Evolutionary conservation across 2,888 invertebrate species (phyloP).

Genomic region (Axea sp.): DNA sequence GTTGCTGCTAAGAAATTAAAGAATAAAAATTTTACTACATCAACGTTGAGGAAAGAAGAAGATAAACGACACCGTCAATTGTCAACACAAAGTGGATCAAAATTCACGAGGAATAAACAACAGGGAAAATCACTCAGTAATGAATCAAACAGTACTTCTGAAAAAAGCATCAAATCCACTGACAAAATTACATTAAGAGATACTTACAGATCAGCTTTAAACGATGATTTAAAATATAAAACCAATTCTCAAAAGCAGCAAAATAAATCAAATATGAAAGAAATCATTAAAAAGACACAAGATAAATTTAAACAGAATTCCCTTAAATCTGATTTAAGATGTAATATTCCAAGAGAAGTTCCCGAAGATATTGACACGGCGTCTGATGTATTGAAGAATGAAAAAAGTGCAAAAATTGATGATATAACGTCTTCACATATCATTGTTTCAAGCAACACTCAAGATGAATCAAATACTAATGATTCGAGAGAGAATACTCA

Average conservation of each 20-base stretch:
- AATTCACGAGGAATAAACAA: conserved; percentile 67
- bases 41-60: conserved; percentile 72
- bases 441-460: conserved; percentile 28
- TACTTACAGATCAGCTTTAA: conserved; percentile 64
- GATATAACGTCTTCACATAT: conserved; percentile 54
- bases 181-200: conserved; percentile 70
- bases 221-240: conserved; percentile 70
- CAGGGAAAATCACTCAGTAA: conserved; percentile 69
- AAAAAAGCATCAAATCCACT: conserved; percentile 62
- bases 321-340: conserved; percentile 67
- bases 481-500: conserved; percentile 63
- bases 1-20: conserved; percentile 67
- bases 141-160: conserved; percentile 68
- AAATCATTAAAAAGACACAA: conserved; percentile 64
- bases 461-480: conserved; percentile 46
- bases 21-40: conserved; percentile 69
- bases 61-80: conserved; percentile 69
- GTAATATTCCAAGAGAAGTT: conserved; percentile 66
- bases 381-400: conserved; percentile 65
- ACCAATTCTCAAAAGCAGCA: conserved; percentile 63
- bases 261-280: conserved; percentile 54
- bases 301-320: conserved; percentile 69
- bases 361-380: conserved; percentile 69
- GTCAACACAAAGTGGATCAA: conserved; percentile 65
- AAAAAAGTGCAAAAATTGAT: conserved; percentile 33